Conservation (phyloP, 2,797 vertebrate genomes). For the Scolopax rusticola region DNA sequence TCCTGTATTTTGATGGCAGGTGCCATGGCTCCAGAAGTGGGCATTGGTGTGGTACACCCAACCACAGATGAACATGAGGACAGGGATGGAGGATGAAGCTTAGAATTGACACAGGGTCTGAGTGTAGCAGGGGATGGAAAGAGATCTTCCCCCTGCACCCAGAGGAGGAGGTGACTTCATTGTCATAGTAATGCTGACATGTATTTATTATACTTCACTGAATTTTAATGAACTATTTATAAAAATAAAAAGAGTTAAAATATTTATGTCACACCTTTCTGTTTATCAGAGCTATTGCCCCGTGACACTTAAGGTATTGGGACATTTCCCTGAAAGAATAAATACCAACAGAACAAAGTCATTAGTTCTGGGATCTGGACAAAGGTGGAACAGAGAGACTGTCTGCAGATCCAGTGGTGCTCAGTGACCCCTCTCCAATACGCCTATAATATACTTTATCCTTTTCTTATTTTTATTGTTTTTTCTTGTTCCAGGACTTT, state of each 20-base stretch:
- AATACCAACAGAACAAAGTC: not conserved
- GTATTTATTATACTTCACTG: not conserved
- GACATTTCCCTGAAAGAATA: not conserved
- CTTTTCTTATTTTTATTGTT: not conserved
- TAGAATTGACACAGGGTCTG: not conserved
- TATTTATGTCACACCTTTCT: not conserved
- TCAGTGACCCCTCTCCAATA: not conserved
- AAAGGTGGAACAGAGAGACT: not conserved
- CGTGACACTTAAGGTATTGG: not conserved
- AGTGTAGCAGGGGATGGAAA: not conserved
- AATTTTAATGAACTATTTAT: not conserved
- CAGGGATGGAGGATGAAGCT: not conserved
- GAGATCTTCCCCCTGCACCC: not conserved
- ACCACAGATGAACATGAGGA: not conserved
- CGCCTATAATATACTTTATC: not conserved
- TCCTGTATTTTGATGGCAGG: not conserved
- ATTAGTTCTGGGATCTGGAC: not conserved
- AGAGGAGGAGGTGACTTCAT: not conserved
- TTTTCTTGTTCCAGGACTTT: not conserved
- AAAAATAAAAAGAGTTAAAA: not conserved
- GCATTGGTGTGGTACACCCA: not conserved
- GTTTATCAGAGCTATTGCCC: not conserved
- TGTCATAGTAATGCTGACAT: fast-evolving
- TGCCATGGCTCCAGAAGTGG: not conserved
- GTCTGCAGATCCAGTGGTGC: not conserved